phyloP scores from a whole-genome alignment of 2,797 vertebrate species.

The Philypnodon macrostomus region DNA sequence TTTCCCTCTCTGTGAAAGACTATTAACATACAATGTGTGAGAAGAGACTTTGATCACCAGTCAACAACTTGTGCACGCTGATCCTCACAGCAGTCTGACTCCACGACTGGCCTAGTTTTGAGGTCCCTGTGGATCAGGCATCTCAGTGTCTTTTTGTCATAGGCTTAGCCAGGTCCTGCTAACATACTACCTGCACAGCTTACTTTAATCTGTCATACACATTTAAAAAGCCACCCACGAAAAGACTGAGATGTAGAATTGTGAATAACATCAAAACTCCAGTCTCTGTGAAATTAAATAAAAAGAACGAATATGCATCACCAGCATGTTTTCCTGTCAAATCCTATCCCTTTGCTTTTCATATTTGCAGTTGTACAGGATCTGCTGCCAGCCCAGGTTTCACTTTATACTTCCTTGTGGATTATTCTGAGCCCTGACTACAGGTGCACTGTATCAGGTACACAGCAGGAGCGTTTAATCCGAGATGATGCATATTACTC shows the following conservation, averaged over 20 bases:
- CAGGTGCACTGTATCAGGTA: constrained; percentile 34
- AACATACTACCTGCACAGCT: constrained; percentile 47
- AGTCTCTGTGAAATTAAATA: constrained; percentile 69
- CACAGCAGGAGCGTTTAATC: constrained; percentile 26
- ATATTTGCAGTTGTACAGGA: constrained; percentile 26
- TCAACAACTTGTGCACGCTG: constrained; percentile 56
- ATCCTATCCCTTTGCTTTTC: constrained; percentile 38
- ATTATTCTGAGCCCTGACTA: constrained; percentile 40
- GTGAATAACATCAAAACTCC: constrained; percentile 53
- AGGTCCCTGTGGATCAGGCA: constrained; percentile 55
- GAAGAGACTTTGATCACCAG: constrained; percentile 65
- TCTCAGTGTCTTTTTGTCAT: constrained; percentile 57
- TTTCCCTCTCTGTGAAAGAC: constrained; percentile 20
- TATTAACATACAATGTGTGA: constrained; percentile 47
- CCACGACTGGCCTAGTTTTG: constrained; percentile 65
- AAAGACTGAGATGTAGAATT: constrained; percentile 48
- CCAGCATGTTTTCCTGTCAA: constrained; percentile 54
- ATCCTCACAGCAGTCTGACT: constrained; percentile 63
- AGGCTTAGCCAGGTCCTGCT: constrained; percentile 51
- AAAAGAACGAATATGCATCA: constrained; percentile 52
- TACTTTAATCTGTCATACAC: constrained; percentile 43
- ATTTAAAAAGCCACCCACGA: constrained; percentile 54
- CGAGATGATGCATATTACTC: constrained; percentile 26
- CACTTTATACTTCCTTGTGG: constrained; percentile 29
- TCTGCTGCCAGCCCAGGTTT: constrained; percentile 32